Conservation (phyloP, 2,113 vertebrate genomes). For the Stigmatopora argus region DNA sequence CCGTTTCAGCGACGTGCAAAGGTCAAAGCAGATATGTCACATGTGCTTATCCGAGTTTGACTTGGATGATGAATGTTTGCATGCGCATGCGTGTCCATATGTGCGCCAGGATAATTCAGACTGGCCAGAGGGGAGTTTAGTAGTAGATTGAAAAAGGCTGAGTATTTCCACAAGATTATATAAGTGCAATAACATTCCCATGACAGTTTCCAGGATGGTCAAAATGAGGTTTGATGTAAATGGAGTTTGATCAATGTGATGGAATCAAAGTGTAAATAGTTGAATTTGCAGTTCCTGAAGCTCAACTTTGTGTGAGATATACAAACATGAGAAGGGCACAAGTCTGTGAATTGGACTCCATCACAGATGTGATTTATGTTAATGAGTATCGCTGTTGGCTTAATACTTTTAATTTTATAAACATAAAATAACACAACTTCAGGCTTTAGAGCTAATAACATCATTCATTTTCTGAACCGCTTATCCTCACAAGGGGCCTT, state of each 20-base stretch:
- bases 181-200: constrained; percentile 38
- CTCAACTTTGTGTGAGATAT: too few species aligned
- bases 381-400: neutral
- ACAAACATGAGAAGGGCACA: too few species aligned
- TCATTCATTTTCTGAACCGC: neutral
- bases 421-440: neutral
- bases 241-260: constrained; percentile 4
- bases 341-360: too few species aligned
- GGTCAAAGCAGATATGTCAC: constrained; percentile 31
- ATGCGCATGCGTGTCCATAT: constrained; percentile 31
- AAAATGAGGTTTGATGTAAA: constrained; percentile 35
- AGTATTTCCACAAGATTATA: constrained; percentile 36
- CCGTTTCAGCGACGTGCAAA: constrained; percentile 33
- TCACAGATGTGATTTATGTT: neutral
- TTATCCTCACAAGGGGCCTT: neutral
- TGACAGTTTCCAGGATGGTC: constrained; percentile 24
- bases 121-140: constrained; percentile 27
- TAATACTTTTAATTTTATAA: neutral
- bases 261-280: constrained; percentile 15
- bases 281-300: neutral
- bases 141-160: constrained; percentile 43
- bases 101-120: constrained; percentile 11
- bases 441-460: constrained; percentile 1
- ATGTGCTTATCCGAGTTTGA: constrained; percentile 33
- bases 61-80: constrained; percentile 17